These are phyloP conservation scores for Poeciliopsis gracilis DNA, from an alignment of 2,797 vertebrate genomes.

Conservation along the genomic window DNA sequence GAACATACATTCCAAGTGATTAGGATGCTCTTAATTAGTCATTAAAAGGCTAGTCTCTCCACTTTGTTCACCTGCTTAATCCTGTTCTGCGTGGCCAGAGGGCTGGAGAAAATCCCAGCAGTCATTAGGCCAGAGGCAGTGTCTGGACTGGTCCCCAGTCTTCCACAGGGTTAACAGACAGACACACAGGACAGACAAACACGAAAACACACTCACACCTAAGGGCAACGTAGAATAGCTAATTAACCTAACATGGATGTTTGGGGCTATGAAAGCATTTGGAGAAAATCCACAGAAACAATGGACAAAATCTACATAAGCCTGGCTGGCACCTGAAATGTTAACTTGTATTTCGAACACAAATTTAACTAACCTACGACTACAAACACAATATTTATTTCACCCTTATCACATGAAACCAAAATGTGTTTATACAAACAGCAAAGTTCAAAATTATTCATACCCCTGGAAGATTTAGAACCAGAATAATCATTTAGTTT, in stretches of 20 bases:
- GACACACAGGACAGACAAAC: background rate
- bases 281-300: background rate
- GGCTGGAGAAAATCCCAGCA: background rate
- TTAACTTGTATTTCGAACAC: background rate
- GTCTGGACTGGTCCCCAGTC: slow-evolving; percentile 1
- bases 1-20: background rate
- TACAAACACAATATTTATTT: background rate
- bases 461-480: background rate
- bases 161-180: background rate
- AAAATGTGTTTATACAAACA: background rate
- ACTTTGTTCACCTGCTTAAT: slow-evolving; percentile 1
- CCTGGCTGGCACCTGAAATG: background rate
- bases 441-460: background rate
- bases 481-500: background rate
- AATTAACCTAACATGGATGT: slow-evolving; percentile 10
- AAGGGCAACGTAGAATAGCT: background rate
- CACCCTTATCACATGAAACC: background rate
- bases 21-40: background rate
- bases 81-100: background rate
- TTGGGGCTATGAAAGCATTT: background rate
- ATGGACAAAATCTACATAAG: background rate
- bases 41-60: background rate
- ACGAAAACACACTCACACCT: background rate
- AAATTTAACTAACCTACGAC: background rate
- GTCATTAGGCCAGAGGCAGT: slow-evolving; percentile 1